Evolutionary conservation across 30 jellyfish, hydroid and myxozoan genomes (phyloP), one percentile per base, ranked within the genome.

Genomic region (Kudoa iwatai): DNA sequence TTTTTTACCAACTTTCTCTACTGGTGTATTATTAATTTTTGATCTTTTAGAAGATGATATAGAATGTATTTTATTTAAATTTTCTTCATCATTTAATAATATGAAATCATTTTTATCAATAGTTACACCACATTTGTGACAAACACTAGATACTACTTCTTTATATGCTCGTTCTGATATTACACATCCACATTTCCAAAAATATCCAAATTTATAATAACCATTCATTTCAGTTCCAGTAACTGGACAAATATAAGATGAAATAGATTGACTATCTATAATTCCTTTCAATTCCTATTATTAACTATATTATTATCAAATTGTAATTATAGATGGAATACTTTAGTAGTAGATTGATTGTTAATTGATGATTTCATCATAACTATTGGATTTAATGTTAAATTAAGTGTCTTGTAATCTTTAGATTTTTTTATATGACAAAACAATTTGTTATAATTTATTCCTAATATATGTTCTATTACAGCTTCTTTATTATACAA

Each of bases 191-290:
- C 98, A 79, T 17, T 54, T 63, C 88, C 98, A 54, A 3, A 79
- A 24, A 18, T 44, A 36, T 34, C 85, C 62, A 38, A 79, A 79
- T 46, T 60, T 47, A 46, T 79, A 79, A 32, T 64, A 62, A 12
- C 98, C 98, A 44, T 79, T 79, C 98, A 79, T 79, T 51, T 79
- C 98, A 17, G 62, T n/a, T n/a, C 98, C 98, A 22, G 57, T 71
- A 14, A 79, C 85, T 4, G 98, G 98, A 33, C 98, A 79, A 32
- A 58, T 61, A 53, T 42, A 79, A 24, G 35, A 45, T 1, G 98
- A 32, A n/a, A n/a, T n/a, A n/a, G 87, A 64, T n/a, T n/a, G n/a
- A n/a, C n/a, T n/a, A n/a, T n/a, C n/a, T n/a, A n/a, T n/a, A n/a
- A n/a, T n/a, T n/a, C n/a, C n/a, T n/a, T n/a, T n/a, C n/a, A n/a